These are phyloP conservation scores for Spongia lamella DNA, from an alignment of 37 sponge, comb jelly and placozoan species.

Conservation along the genomic window DNA sequence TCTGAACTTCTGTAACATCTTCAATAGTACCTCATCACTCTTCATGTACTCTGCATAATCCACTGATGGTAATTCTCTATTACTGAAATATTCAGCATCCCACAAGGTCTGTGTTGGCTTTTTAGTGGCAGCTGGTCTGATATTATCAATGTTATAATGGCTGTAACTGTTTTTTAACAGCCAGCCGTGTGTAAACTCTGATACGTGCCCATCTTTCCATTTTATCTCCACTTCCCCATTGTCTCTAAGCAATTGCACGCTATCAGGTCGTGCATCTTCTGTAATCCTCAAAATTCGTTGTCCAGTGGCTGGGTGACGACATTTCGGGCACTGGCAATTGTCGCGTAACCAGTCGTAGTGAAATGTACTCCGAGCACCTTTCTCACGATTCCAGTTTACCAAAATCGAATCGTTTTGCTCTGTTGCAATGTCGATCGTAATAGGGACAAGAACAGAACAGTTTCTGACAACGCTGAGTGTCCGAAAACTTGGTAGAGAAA, in stretches of 20 bases:
- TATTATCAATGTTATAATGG: not conserved
- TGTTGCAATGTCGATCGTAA: too few species aligned
- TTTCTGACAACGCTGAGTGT: too few species aligned
- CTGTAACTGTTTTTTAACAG: slow-evolving; percentile 12
- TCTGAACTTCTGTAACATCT: slow-evolving; percentile 8
- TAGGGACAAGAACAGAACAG: too few species aligned
- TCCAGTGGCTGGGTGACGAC: slow-evolving; percentile 14
- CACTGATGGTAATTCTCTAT: not conserved
- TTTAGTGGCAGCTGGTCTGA: not conserved
- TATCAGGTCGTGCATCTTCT: slow-evolving; percentile 12
- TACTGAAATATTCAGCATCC: slow-evolving; percentile 4
- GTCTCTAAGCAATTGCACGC: not conserved
- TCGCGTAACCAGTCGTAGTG: slow-evolving; percentile 49
- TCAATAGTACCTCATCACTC: not conserved
- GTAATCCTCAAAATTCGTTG: slow-evolving; percentile 26
- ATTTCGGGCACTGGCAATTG: slow-evolving; percentile 40
- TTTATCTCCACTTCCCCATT: not conserved
- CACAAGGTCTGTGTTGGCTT: not conserved
- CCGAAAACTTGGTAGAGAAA: too few species aligned
- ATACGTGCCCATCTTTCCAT: slow-evolving; percentile 41
- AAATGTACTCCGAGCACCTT: slow-evolving; percentile 8
- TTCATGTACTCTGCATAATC: not conserved
- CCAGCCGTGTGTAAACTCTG: slow-evolving; percentile 9
- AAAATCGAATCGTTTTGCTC: too few species aligned
- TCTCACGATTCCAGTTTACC: too few species aligned